Conservation (phyloP, 2,113 vertebrate species). For the Podiceps cristatus region DNA sequence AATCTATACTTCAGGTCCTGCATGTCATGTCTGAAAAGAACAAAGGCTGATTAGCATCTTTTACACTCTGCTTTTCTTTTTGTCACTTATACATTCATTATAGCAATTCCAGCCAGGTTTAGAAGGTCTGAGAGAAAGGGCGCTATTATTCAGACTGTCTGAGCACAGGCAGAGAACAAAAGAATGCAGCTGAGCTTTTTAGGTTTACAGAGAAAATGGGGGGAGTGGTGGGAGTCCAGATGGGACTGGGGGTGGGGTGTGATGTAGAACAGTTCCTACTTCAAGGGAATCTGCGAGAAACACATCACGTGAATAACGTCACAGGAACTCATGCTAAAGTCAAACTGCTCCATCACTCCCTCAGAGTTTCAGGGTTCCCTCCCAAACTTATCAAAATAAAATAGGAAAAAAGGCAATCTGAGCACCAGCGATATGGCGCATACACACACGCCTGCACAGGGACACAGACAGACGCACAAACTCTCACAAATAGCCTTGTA, state of each 20-base stretch:
- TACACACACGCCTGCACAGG: fast-evolving
- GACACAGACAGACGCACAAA: background rate
- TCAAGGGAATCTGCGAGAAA: background rate
- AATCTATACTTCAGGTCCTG: slow-evolving; percentile 68
- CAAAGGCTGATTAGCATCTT: slow-evolving; percentile 71
- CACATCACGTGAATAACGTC: background rate
- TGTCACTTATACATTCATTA: slow-evolving; percentile 6
- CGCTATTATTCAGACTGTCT: background rate
- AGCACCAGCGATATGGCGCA: background rate
- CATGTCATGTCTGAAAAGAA: slow-evolving; percentile 60
- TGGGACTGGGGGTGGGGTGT: background rate
- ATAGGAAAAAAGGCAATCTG: background rate
- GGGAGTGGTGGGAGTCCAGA: background rate
- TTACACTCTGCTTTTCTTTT: slow-evolving; percentile 51
- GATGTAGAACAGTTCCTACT: background rate
- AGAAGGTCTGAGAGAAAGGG: background rate
- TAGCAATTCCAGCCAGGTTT: background rate
- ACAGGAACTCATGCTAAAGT: background rate
- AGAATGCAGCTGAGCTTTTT: background rate
- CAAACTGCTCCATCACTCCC: background rate
- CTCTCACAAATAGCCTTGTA: background rate
- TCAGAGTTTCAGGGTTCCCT: background rate
- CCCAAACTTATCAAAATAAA: background rate
- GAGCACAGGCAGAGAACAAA: background rate
- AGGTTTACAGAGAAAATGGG: background rate